These are phyloP conservation scores for Hylaeus volcanicus DNA, from an alignment of 1,140 invertebrate genomes.

Conservation along the genomic window DNA sequence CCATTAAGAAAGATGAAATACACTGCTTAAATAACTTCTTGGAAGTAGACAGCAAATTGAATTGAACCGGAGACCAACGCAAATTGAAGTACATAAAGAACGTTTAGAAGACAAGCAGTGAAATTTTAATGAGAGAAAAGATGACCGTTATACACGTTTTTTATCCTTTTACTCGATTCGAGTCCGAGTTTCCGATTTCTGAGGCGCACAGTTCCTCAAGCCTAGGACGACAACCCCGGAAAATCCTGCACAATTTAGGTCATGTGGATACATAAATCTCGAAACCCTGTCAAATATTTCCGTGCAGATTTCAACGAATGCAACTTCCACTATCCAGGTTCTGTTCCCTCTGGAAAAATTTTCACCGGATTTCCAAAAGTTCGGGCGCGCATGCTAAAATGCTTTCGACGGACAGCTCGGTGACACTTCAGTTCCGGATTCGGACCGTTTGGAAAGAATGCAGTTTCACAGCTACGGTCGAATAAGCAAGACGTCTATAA, in stretches of 20 bases:
- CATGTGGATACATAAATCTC: slow-evolving; percentile 17
- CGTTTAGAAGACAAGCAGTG: no score
- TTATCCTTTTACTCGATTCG: no score
- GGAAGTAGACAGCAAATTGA: no score
- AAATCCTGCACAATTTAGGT: not conserved
- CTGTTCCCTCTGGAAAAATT: not conserved
- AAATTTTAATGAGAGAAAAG: no score
- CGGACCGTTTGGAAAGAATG: not conserved
- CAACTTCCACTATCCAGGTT: not conserved
- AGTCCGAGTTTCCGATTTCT: not conserved
- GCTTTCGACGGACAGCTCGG: not conserved
- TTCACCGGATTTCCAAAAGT: not conserved
- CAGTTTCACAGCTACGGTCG: not conserved
- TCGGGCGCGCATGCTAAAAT: not conserved
- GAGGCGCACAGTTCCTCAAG: not conserved
- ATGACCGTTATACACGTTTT: no score
- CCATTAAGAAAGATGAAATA: no score
- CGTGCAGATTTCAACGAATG: not conserved
- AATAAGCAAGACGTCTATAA: no score
- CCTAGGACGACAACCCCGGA: no score
- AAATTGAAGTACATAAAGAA: no score
- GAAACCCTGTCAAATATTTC: slow-evolving; percentile 21
- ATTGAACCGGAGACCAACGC: no score
- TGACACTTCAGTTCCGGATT: not conserved
- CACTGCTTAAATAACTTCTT: no score